Base-by-base conservation (phyloP, 2,113 vertebrate species). In the Lipophrys pholis region DNA sequence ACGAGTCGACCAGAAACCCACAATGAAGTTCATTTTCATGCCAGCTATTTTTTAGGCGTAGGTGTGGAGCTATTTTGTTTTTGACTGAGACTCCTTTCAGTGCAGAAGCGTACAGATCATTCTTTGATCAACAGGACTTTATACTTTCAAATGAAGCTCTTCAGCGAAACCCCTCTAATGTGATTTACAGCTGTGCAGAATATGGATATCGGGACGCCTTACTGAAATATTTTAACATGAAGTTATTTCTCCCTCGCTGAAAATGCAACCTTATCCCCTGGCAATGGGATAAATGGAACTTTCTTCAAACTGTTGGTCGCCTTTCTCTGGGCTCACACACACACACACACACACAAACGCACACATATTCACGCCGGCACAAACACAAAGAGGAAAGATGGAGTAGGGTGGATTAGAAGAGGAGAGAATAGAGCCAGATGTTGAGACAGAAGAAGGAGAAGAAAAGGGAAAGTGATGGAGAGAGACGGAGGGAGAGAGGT, bases 1-100 rank as follows among this genome's bases (percentile, higher is more conserved):
- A 75, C 63, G 52, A 83, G 60, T 78, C 64, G 72, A 85, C 46
- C 49, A 58, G 38, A 69, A 77, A 46, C 71, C 62, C 62, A 74
- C 65, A 80, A 66, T 61, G 63, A 51, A 60, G 64, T 70, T 64
- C 9, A 80, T 85, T 64, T 45, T 56, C 12, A 50, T 69, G 57
- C 49, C 85, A 73, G 54, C 35, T 5, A 41, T 45, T 50, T 52
- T 68, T 40, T 40, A 56, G 56, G 65, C 49, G 73, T 82, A 69
- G 81, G 76, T 78, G 74, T 78, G 45, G 30, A 17, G 14, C 56
- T 56, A 52, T 65, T 59, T 48, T 8, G 21, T 49, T 65, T 72
- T 71, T 49, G 62, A 72, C 30, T 54, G 15, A 69, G 72, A 46
- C 38, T 53, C 21, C 7, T 53, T 14, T 73, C 8, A 49, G 11